Evolutionary conservation across 1,140 invertebrate genomes (phyloP).

Genomic region (Ctenoplectra terminalis): DNA sequence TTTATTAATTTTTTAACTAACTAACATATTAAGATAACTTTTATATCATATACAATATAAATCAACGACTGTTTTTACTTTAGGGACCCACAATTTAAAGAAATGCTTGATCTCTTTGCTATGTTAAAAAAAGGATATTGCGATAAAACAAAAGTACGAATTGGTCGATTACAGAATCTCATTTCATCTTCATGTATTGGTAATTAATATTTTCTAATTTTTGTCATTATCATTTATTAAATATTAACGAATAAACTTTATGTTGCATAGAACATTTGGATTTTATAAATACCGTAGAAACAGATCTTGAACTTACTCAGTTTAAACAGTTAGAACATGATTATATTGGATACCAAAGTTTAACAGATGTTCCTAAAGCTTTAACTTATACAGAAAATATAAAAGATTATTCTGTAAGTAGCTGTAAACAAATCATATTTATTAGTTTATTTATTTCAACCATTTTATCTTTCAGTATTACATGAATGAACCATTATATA

Average conservation of each 20-base stretch:
- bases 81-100: constrained; percentile 97
- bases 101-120: constrained; percentile 97
- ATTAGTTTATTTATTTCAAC: background rate
- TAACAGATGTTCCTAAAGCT: constrained; percentile 97
- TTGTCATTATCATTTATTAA: background rate
- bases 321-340: constrained; percentile 96
- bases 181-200: constrained; percentile 96
- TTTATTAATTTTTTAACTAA: background rate
- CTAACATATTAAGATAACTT: background rate
- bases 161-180: constrained; percentile 97
- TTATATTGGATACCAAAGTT: constrained; percentile 96
- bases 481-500: constrained; percentile 86
- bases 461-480: constrained; percentile 78
- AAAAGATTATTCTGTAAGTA: constrained; percentile 85
- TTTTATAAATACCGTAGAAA: constrained; percentile 93
- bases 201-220: constrained; percentile 73
- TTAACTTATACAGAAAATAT: constrained; percentile 88
- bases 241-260: constrained; percentile 49
- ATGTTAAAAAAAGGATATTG: constrained; percentile 98
- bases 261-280: constrained; percentile 94
- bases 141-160: constrained; percentile 96
- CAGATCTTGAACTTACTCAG: constrained; percentile 88
- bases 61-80: constrained; percentile 42
- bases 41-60: background rate
- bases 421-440: constrained; percentile 23